Conservation (phyloP, 2,797 vertebrate genomes). For the Brotogeris chrysoptera region DNA sequence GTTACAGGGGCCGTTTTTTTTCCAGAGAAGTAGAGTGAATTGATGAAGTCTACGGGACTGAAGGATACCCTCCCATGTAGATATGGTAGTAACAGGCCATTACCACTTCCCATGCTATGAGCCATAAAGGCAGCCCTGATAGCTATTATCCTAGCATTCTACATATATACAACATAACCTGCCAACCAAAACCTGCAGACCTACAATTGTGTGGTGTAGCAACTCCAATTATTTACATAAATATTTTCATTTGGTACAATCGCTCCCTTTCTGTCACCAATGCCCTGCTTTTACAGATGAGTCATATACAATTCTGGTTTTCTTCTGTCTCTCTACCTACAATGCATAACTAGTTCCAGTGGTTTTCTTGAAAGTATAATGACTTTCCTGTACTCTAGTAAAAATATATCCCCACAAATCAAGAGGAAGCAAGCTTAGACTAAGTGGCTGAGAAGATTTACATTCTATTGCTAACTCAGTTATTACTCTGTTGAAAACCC, state of each 20-base stretch:
- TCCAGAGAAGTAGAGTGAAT: neutral
- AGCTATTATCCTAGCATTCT: neutral
- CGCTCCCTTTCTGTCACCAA: neutral
- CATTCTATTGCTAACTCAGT: slow-evolving; percentile 83
- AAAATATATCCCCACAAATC: slow-evolving; percentile 84
- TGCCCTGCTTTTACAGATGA: slow-evolving; percentile 10
- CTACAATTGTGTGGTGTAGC: neutral
- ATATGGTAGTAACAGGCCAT: neutral
- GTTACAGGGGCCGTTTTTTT: neutral
- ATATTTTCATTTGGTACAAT: neutral
- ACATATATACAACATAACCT: neutral
- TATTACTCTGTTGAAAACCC: slow-evolving; percentile 83
- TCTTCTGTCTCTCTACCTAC: slow-evolving; percentile 55
- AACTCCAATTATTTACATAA: neutral
- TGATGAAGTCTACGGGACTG: neutral
- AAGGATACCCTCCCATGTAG: neutral
- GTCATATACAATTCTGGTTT: slow-evolving; percentile 25
- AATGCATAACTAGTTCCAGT: slow-evolving; percentile 70
- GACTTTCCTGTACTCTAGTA: slow-evolving; percentile 79
- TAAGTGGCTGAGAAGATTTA: slow-evolving; percentile 84
- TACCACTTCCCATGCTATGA: neutral
- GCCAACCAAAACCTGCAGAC: neutral
- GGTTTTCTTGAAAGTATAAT: slow-evolving; percentile 75
- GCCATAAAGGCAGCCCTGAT: neutral
- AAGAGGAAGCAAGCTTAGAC: slow-evolving; percentile 77